Conservation (phyloP, 1,140 invertebrate genomes). For the Scaptomyza graminum region DNA sequence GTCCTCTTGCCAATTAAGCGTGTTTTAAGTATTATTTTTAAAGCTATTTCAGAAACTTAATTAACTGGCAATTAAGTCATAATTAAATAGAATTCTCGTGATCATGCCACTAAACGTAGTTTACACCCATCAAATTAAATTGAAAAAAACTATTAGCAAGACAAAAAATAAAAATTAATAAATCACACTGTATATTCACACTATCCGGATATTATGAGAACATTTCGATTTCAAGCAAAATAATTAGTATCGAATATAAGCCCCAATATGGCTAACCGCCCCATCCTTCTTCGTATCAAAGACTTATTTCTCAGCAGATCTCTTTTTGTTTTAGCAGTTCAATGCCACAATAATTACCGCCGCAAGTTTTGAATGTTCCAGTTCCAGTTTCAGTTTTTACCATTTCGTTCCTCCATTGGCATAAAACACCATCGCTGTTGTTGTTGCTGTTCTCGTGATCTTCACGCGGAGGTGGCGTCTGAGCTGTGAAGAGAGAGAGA, state of each 20-base stretch:
- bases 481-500: not conserved
- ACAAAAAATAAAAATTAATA: no score
- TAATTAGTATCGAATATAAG: not conserved
- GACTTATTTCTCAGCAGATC: not conserved
- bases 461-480: conserved; percentile 51
- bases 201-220: not conserved
- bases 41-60: not conserved
- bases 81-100: no score
- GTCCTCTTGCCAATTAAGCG: not conserved
- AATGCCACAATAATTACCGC: conserved; percentile 31
- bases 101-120: no score
- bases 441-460: conserved; percentile 55
- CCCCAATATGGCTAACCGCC: not conserved
- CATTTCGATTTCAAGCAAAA: not conserved
- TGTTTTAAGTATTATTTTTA: not conserved
- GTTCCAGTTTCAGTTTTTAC: conserved; percentile 48
- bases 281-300: conserved; percentile 20
- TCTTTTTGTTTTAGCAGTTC: conserved; percentile 8
- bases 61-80: no score
- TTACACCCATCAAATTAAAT: no score
- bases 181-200: no score
- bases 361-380: not conserved
- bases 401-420: conserved; percentile 53
- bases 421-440: conserved; percentile 29
- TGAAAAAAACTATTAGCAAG: no score